Conservation (phyloP, 2,113 vertebrate genomes). For the Edolisoma coerulescens region DNA sequence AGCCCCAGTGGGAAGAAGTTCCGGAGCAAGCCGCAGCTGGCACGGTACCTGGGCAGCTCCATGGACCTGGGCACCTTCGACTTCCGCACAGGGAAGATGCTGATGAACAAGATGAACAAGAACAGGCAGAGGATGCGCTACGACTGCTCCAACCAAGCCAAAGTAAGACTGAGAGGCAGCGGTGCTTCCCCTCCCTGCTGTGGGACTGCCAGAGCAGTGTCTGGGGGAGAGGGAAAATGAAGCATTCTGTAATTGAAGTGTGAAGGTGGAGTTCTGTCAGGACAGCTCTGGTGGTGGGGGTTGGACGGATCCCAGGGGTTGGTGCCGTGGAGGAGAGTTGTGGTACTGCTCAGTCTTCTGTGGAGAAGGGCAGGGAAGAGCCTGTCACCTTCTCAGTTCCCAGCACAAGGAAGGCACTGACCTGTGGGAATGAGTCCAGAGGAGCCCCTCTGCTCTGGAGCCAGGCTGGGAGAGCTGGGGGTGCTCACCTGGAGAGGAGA, state of each 20-base stretch:
- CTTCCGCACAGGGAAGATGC: constrained; percentile 95
- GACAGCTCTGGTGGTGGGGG: not conserved
- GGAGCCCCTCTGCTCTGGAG: not conserved
- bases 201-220: rapidly evolving
- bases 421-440: not conserved
- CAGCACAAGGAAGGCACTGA: not conserved
- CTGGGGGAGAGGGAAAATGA: not conserved
- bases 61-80: constrained; percentile 97
- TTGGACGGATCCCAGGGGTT: not conserved
- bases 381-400: not conserved
- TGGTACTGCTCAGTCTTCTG: not conserved
- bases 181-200: not conserved
- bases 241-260: not conserved
- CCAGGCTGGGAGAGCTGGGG: not conserved
- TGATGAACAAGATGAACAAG: constrained; percentile 95
- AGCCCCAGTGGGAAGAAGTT: constrained; percentile 99
- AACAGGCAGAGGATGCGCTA: constrained; percentile 94
- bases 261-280: not conserved
- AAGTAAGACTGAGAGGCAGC: constrained; percentile 67
- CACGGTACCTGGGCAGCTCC: constrained; percentile 94
- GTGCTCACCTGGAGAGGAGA: not conserved
- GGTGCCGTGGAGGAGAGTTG: rapidly evolving
- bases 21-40: constrained; percentile 97
- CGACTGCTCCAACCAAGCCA: constrained; percentile 91
- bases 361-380: not conserved